These are phyloP conservation scores for Sylvilagus floridanus DNA, from an alignment of 2,797 vertebrate species.

Conservation along the genomic window DNA sequence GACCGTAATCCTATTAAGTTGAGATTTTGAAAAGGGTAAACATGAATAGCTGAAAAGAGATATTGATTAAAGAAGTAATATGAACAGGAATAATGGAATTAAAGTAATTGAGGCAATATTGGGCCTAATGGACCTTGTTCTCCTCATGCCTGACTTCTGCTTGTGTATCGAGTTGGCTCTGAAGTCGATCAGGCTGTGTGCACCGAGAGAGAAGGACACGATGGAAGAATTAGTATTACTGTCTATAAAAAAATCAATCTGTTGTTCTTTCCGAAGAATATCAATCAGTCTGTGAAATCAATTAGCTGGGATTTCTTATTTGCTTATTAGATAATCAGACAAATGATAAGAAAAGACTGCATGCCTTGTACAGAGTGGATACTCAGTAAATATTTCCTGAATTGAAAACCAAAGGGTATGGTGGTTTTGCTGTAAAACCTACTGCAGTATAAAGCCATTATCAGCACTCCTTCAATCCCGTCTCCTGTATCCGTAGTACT, in stretches of 20 bases:
- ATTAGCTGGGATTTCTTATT: slow-evolving; percentile 63
- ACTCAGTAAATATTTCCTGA: slow-evolving; percentile 19
- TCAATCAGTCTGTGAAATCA: slow-evolving; percentile 72
- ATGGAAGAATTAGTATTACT: slow-evolving; percentile 66
- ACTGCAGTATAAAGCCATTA: neutral
- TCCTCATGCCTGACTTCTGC: slow-evolving; percentile 70
- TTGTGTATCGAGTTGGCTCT: slow-evolving; percentile 68
- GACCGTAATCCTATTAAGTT: slow-evolving; percentile 76
- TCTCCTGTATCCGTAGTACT: neutral
- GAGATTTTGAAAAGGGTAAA: slow-evolving; percentile 78
- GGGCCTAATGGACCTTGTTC: slow-evolving; percentile 79
- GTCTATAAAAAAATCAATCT: slow-evolving; percentile 78
- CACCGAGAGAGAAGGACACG: slow-evolving; percentile 44
- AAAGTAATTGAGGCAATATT: slow-evolving; percentile 82
- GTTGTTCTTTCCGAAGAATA: slow-evolving; percentile 73
- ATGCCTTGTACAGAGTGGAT: neutral
- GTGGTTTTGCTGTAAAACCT: neutral
- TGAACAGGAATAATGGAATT: slow-evolving; percentile 81
- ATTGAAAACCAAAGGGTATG: neutral
- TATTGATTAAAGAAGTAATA: slow-evolving; percentile 82
- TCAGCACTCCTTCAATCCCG: neutral
- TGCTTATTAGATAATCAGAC: slow-evolving; percentile 30
- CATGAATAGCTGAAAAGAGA: slow-evolving; percentile 75
- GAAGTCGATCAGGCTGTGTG: slow-evolving; percentile 59
- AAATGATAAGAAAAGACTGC: slow-evolving; percentile 13